Base-by-base conservation (phyloP, 92 coral and sea anemone species). In the Plumapathes pennacea region DNA sequence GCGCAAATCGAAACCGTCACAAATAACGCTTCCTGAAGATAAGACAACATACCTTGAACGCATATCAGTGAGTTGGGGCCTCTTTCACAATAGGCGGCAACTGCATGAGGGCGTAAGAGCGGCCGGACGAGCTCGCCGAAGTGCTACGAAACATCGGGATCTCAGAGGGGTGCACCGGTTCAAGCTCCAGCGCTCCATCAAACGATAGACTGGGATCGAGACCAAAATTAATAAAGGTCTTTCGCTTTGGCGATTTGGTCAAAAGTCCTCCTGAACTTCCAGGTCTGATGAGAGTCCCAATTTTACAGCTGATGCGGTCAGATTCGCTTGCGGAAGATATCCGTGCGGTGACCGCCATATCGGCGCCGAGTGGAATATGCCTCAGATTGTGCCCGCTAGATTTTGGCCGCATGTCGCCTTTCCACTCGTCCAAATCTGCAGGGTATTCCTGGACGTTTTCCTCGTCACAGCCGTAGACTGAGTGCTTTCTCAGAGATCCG, bases 31-130 rank as follows among this genome's bases (percentile, higher is more conserved):
- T n/a, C n/a, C n/a, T n/a, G n/a, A n/a, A n/a, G n/a, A n/a, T n/a
- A n/a, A n/a, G n/a, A n/a, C n/a, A n/a, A n/a, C n/a, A n/a, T n/a
- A n/a, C n/a, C n/a, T n/a, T n/a, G n/a, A n/a, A n/a, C n/a, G n/a
- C n/a, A n/a, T n/a, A n/a, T n/a, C n/a, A n/a, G n/a, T n/a, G n/a
- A n/a, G n/a, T n/a, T n/a, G 73, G 73, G 0, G 62, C 63, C 14
- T 85, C 79, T 20, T 86, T 43, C 18, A 83, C 75, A 12, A 94
- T 84, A 2, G 99, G 99, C 20, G 96, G 99, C 31, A 94, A 66
- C 12, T 94, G 96, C 5, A 94, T 88, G 12, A 94, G 50, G 6
- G 90, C 42, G 59, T 78, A 83, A 21, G 94, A 84, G 5, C 71
- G 86, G 4, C 77, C 52, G 5, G 74, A 38, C 6, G 86, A 54